These are phyloP conservation scores for Rhegmatorhina hoffmannsi DNA, from an alignment of 2,113 vertebrate species.

Conservation along the genomic window DNA sequence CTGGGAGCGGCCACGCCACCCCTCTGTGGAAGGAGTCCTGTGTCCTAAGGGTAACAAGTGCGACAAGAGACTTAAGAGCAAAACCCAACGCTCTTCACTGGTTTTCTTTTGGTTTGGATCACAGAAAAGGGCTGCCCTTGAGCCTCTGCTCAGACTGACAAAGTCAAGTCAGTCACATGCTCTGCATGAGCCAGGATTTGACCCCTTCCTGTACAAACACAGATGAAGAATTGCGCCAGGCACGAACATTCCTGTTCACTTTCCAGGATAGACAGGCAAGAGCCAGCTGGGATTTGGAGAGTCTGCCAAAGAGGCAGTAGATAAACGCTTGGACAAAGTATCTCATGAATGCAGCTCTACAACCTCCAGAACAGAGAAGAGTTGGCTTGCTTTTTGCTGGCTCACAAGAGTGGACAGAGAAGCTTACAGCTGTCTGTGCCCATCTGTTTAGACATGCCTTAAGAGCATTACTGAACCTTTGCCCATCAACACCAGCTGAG, in stretches of 20 bases:
- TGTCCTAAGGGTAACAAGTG: not conserved
- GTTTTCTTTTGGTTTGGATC: not conserved
- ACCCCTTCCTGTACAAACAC: not conserved
- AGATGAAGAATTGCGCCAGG: not conserved
- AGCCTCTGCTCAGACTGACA: not conserved
- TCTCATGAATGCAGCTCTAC: not conserved
- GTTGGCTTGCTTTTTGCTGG: not conserved
- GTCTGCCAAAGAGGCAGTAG: not conserved
- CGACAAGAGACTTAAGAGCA: not conserved
- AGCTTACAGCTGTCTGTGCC: not conserved
- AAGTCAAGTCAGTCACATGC: fast-evolving
- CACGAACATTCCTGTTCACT: not conserved
- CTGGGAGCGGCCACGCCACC: fast-evolving
- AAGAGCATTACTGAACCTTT: not conserved
- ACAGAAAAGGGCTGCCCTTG: not conserved
- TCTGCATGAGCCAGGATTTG: not conserved
- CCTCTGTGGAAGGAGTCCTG: not conserved
- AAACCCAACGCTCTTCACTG: not conserved
- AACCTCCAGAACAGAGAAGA: not conserved
- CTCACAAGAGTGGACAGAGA: not conserved
- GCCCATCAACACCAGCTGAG: constrained; percentile 15
- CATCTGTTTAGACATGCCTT: constrained; percentile 10
- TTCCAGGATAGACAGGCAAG: not conserved
- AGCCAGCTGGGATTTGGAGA: not conserved
- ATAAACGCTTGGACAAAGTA: not conserved